These are phyloP conservation scores for Drosophila micromelanica DNA, from an alignment of 1,140 invertebrate species.

Conservation along the genomic window DNA sequence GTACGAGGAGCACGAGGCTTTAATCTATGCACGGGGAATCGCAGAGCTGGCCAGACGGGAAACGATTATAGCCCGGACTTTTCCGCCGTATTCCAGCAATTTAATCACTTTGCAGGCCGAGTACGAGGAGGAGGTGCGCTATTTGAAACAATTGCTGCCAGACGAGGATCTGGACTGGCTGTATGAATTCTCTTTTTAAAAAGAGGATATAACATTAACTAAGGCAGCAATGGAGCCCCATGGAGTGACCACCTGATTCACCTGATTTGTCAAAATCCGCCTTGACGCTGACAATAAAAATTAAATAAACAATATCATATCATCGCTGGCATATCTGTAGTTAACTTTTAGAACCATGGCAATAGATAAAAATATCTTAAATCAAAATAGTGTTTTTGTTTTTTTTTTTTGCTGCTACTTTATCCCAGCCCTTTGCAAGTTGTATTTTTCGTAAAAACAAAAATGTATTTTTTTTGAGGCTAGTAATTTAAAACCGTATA, in stretches of 20 bases:
- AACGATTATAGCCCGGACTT: slow-evolving; percentile 1
- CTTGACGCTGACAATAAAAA: not conserved
- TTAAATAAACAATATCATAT: not conserved
- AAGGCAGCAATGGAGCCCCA: too few species aligned
- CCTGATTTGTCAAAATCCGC: not conserved
- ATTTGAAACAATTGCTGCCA: slow-evolving; percentile 8
- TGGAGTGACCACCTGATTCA: too few species aligned
- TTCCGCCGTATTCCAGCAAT: slow-evolving; percentile 17
- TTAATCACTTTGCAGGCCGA: not conserved
- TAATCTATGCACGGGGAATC: slow-evolving; percentile 15
- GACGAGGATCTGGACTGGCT: slow-evolving; percentile 10
- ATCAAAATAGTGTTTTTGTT: too few species aligned
- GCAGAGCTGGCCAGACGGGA: slow-evolving; percentile 30
- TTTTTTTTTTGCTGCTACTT: too few species aligned
- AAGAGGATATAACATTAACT: too few species aligned
- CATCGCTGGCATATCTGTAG: not conserved
- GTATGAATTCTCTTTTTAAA: not conserved
- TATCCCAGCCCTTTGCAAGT: too few species aligned
- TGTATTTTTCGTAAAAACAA: too few species aligned
- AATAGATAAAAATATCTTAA: too few species aligned
- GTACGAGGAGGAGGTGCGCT: slow-evolving; percentile 16
- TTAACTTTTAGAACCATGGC: too few species aligned
- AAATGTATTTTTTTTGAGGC: not conserved
- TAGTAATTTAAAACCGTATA: slow-evolving; percentile 14
- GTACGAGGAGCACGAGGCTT: slow-evolving; percentile 44